These are phyloP conservation scores for Microtus pennsylvanicus DNA, from an alignment of 2,113 vertebrate genomes.

Conservation along the genomic window DNA sequence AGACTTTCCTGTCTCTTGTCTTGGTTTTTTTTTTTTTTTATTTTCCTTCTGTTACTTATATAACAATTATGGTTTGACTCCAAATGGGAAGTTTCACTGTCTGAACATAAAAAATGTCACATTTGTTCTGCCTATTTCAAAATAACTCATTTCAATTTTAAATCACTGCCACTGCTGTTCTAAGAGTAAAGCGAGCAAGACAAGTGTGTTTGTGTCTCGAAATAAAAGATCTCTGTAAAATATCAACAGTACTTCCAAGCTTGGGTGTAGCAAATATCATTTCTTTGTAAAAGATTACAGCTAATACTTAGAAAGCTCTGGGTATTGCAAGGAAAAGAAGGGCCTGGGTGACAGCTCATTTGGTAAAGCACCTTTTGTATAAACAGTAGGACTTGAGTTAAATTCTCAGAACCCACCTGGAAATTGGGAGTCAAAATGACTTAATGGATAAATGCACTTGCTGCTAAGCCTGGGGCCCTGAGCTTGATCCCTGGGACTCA, in stretches of 20 bases:
- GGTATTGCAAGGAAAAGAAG: background rate
- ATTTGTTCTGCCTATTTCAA: background rate
- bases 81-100: background rate
- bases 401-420: background rate
- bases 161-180: slow-evolving; percentile 30
- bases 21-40: background rate
- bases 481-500: no score
- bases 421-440: no score
- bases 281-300: slow-evolving; percentile 35
- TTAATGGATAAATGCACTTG: no score
- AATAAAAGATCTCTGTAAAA: slow-evolving; percentile 46
- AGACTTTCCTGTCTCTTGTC: background rate
- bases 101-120: background rate
- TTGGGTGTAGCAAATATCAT: background rate
- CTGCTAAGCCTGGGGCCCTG: background rate
- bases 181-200: slow-evolving; percentile 60
- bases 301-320: background rate
- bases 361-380: background rate
- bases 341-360: background rate
- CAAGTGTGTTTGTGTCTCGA: slow-evolving; percentile 52
- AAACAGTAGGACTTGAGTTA: background rate
- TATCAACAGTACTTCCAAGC: slow-evolving; percentile 21
- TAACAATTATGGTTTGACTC: slow-evolving; percentile 9
- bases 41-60: background rate
- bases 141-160: slow-evolving; percentile 64